Percentiles rank a stretch among this genome's conserved stretches.
These are phyloP conservation scores for Mirounga angustirostris DNA, from an alignment of 2,113 vertebrate species.

Conservation along the genomic window DNA sequence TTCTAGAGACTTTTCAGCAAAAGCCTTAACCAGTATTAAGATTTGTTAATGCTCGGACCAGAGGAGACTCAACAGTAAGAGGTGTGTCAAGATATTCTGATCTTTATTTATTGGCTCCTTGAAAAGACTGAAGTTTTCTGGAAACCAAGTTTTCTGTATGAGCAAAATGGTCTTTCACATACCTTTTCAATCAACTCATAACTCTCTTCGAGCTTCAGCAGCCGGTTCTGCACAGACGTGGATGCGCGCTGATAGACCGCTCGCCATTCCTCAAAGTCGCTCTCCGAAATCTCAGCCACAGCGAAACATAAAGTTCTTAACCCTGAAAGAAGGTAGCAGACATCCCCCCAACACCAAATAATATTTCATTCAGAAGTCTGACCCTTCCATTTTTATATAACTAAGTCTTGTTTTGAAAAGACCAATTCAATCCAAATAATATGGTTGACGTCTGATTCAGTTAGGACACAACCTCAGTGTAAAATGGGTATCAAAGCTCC, in stretches of 20 bases:
- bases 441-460: neutral
- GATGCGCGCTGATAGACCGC: slow-evolving; percentile 92
- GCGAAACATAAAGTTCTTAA: slow-evolving; percentile 97
- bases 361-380: neutral
- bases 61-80: neutral
- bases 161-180: slow-evolving; percentile 28
- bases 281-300: slow-evolving; percentile 95
- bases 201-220: slow-evolving; percentile 97
- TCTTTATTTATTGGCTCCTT: neutral
- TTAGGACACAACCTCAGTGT: neutral
- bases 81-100: neutral
- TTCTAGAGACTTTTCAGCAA: neutral
- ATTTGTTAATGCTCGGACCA: neutral
- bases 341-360: neutral
- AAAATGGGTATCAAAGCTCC: too few species aligned
- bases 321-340: slow-evolving; percentile 86
- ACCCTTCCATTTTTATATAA: neutral
- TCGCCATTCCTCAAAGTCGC: slow-evolving; percentile 95
- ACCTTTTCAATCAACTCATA: slow-evolving; percentile 99
- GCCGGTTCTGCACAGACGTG: slow-evolving; percentile 95
- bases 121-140: neutral
- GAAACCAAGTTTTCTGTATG: neutral
- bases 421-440: neutral
- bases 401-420: neutral
- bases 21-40: neutral